Evolutionary conservation across 2,113 vertebrate species (phyloP).

Genomic region (Pygoscelis antarcticus): DNA sequence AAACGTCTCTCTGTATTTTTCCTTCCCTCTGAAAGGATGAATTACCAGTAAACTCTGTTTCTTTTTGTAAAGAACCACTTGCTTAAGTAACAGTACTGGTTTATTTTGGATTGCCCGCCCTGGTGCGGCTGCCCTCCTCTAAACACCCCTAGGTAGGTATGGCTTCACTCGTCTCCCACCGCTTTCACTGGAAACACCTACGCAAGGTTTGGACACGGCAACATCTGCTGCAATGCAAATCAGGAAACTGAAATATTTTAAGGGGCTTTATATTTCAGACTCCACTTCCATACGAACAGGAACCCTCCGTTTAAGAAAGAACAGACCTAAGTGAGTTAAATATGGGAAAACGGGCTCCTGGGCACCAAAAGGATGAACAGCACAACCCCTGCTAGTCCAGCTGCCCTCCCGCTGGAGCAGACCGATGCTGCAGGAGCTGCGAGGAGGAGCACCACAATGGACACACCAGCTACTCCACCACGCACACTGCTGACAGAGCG

Average conservation of each 20-base stretch:
- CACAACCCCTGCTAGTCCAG: background rate
- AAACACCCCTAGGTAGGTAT: background rate
- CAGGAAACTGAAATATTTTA: background rate
- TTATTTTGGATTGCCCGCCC: background rate
- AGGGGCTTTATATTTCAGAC: background rate
- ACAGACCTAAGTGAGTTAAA: background rate
- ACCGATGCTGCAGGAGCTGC: background rate
- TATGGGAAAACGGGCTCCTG: background rate
- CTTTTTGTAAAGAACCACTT: background rate
- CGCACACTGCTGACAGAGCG: background rate
- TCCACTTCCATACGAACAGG: background rate
- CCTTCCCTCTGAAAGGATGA: background rate
- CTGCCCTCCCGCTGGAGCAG: background rate
- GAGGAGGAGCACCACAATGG: background rate
- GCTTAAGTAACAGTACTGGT: background rate
- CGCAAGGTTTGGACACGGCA: background rate
- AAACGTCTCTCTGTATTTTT: background rate
- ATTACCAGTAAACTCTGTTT: background rate
- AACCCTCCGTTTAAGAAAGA: rapidly evolving
- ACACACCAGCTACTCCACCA: background rate
- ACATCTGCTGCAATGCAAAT: background rate
- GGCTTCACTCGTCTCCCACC: background rate
- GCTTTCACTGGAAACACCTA: background rate
- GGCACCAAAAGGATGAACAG: background rate
- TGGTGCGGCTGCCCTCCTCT: background rate